Evolutionary conservation across 2,888 invertebrate species (phyloP).

Genomic region (Lysandra coridon): DNA sequence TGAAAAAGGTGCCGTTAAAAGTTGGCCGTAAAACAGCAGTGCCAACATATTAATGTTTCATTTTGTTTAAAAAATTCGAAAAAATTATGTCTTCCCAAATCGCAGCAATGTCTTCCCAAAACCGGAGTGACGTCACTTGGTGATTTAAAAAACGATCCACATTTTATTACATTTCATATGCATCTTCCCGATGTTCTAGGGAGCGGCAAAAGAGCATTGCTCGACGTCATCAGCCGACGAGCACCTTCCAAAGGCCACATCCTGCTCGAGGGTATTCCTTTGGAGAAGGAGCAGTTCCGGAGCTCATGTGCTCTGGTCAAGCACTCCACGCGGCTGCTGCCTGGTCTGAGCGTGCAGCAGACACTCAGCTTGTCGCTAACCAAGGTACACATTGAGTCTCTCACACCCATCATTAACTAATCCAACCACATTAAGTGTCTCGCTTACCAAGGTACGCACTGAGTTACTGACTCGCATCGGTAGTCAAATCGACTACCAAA

Average conservation of each 20-base stretch:
- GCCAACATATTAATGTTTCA: too few species aligned
- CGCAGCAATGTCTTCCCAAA: too few species aligned
- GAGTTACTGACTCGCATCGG: too few species aligned
- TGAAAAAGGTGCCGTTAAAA: too few species aligned
- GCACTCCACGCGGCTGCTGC: constrained; percentile 90
- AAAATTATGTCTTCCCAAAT: too few species aligned
- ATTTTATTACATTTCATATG: not conserved
- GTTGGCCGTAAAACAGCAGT: too few species aligned
- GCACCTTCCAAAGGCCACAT: constrained; percentile 94
- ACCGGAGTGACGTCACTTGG: too few species aligned
- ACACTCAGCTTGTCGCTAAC: constrained; percentile 90
- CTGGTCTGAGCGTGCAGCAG: constrained; percentile 93
- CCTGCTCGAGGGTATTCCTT: constrained; percentile 91
- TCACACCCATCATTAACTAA: not conserved
- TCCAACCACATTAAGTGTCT: too few species aligned
- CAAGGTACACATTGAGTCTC: constrained; percentile 73
- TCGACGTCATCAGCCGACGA: constrained; percentile 94
- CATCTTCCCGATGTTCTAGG: constrained; percentile 73
- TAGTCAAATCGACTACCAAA: too few species aligned
- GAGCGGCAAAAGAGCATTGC: constrained; percentile 95
- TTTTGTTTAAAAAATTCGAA: too few species aligned
- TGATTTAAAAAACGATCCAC: too few species aligned
- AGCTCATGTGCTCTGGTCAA: constrained; percentile 94
- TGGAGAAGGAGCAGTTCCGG: constrained; percentile 90
- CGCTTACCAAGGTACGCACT: too few species aligned